Evolutionary conservation across 2,113 vertebrate species (phyloP).

Genomic region (Tinamus guttatus): DNA sequence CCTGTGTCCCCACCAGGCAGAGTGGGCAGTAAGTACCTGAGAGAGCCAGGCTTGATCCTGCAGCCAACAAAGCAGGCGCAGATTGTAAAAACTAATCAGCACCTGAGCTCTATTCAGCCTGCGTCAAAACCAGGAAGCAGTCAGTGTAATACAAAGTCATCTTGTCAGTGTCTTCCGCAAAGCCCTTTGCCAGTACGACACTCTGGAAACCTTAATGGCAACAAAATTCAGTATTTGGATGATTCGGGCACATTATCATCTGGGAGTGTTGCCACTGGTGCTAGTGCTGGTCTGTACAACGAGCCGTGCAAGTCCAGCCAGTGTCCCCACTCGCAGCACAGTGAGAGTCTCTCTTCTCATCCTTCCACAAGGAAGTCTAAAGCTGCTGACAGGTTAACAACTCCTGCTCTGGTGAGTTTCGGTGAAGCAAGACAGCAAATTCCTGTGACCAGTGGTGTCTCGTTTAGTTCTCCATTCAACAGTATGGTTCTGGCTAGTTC

Average conservation of each 20-base stretch:
- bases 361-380: constrained; percentile 76
- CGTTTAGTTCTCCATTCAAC: constrained; percentile 66
- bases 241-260: neutral
- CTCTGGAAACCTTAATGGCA: constrained; percentile 40
- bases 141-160: constrained; percentile 59
- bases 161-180: constrained; percentile 83
- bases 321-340: constrained; percentile 60
- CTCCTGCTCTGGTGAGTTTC: constrained; percentile 26
- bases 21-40: constrained; percentile 71
- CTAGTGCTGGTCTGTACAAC: constrained; percentile 36
- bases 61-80: constrained; percentile 95
- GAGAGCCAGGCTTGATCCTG: constrained; percentile 85
- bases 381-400: constrained; percentile 71
- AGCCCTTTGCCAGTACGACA: constrained; percentile 85
- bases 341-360: constrained; percentile 64
- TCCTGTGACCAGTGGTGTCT: constrained; percentile 29
- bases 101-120: constrained; percentile 83
- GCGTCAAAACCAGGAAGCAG: constrained; percentile 58
- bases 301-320: constrained; percentile 73
- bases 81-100: constrained; percentile 95
- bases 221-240: constrained; percentile 61
- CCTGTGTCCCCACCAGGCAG: constrained; percentile 81
- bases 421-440: constrained; percentile 75
- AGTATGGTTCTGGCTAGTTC: constrained; percentile 86
- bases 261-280: neutral